A percentile compares a stretch with the other conserved stretches of the same genome.
Evolutionary conservation across 2,888 invertebrate species (phyloP).

Genomic region (Torymus texanus): DNA sequence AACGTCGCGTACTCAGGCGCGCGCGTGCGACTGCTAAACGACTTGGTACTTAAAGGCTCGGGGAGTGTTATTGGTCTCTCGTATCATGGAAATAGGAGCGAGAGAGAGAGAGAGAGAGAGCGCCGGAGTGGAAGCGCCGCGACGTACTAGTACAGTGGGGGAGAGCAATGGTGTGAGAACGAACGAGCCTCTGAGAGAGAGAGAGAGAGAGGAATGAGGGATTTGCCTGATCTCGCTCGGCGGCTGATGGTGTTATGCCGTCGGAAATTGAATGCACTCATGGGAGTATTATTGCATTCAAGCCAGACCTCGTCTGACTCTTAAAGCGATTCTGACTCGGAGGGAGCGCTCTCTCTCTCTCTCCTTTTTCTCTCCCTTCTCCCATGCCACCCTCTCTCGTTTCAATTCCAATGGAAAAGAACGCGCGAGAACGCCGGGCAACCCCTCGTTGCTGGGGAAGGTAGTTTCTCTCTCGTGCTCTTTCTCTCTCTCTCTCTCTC

Average conservation of each 20-base stretch:
- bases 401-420: slow-evolving; percentile 60
- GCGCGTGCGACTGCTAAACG: slow-evolving; percentile 1
- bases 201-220: slow-evolving; percentile 58
- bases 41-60: not conserved
- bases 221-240: slow-evolving; percentile 56
- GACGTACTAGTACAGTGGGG: not conserved
- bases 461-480: too few species aligned
- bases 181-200: not conserved
- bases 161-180: not conserved
- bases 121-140: slow-evolving; percentile 25
- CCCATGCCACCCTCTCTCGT: slow-evolving; percentile 56
- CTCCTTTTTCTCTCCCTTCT: not conserved
- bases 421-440: not conserved
- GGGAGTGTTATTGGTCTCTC: slow-evolving; percentile 38
- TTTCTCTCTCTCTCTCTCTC: too few species aligned
- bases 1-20: not conserved
- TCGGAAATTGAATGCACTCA: slow-evolving; percentile 64
- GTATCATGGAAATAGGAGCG: slow-evolving; percentile 30
- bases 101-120: slow-evolving; percentile 15
- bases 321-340: slow-evolving; percentile 57
- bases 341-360: not conserved
- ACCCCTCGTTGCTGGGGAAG: not conserved
- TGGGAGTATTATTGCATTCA: slow-evolving; percentile 62
- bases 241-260: slow-evolving; percentile 60
- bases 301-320: slow-evolving; percentile 61